Evolutionary conservation across 2,113 vertebrate species (phyloP), one percentile per base, ranked within the genome.

Genomic region (Physeter macrocephalus): DNA sequence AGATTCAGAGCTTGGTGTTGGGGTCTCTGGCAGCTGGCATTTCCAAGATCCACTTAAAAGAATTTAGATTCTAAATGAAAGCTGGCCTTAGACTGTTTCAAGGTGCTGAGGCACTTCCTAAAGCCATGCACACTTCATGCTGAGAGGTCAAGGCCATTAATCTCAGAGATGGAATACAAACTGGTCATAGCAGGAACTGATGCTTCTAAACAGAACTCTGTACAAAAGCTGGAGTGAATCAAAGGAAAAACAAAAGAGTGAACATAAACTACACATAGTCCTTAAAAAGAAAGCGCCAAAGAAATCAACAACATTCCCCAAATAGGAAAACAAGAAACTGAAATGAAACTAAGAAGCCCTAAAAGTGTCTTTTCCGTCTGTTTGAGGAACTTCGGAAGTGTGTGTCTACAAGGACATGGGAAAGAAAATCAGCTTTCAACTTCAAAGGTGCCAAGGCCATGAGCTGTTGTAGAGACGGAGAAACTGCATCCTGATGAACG

Each of bases 401-500:
- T 1, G 18, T 78, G 89, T 49, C 74, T 66, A 3, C 71, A 21
- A 39, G 29, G 71, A 69, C 31, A 10, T 4, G 21, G 81, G 41
- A 59, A n/a, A 39, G 66, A 71, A 57, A 95, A 95, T 94, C 94
- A 89, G 97, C 4, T 62, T 96, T 96, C 96, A 31, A 61, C 90
- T 97, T 98, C 97, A 85, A 7, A 75, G 84, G 75, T 41, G 96
- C 92, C 97, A 90, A 97, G 96, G 97, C 95, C 96, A 84, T 1
- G 10, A 97, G 82, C 88, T n/a, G 46, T 90, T 41, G 97, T 0
- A 82, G 67, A 96, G 96, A 67, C 43, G 97, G 98, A 96, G 97
- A 96, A 98, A 84, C 91, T 17, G 54, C 98, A 83, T 97, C 98
- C 98, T 98, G 98, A 98, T 97, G 95, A 89, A 96, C 78, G 93